Evolutionary conservation across 1,140 invertebrate genomes (phyloP).

Genomic region (Philotrypesis tridentata): DNA sequence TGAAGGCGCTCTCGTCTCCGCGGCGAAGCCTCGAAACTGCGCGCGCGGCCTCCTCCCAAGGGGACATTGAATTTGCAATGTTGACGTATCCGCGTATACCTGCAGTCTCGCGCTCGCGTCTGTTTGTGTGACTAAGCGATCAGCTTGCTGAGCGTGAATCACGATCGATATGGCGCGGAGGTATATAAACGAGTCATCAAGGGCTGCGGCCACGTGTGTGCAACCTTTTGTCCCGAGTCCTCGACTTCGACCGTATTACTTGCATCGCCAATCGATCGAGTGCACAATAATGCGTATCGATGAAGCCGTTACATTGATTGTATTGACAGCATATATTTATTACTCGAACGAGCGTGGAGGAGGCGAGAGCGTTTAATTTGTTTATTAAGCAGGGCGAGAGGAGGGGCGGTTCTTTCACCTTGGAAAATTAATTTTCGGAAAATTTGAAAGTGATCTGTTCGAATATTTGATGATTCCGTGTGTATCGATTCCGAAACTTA

Average conservation of each 20-base stretch:
- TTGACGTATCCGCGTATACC: neutral
- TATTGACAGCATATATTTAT: neutral
- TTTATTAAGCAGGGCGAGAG: no score
- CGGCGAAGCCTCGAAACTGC: no score
- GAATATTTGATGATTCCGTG: no score
- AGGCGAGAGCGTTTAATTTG: no score
- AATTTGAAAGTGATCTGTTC: neutral
- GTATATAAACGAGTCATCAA: neutral
- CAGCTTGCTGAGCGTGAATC: slow-evolving; percentile 57
- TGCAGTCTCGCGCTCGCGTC: no score
- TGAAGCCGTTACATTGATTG: neutral
- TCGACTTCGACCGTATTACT: neutral
- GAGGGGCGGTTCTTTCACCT: neutral
- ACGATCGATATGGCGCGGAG: neutral
- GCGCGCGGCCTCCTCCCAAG: neutral
- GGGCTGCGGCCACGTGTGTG: no score
- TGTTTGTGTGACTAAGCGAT: slow-evolving; percentile 46
- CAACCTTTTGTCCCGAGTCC: neutral
- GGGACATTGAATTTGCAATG: slow-evolving; percentile 19
- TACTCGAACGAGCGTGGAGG: no score
- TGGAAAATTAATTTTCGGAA: neutral
- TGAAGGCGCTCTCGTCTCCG: no score
- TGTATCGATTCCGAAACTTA: neutral
- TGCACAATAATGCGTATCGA: neutral
- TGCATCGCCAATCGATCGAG: neutral